These are phyloP conservation scores for Spizaetus ornatus DNA, from an alignment of 2,113 vertebrate genomes.

Conservation along the genomic window DNA sequence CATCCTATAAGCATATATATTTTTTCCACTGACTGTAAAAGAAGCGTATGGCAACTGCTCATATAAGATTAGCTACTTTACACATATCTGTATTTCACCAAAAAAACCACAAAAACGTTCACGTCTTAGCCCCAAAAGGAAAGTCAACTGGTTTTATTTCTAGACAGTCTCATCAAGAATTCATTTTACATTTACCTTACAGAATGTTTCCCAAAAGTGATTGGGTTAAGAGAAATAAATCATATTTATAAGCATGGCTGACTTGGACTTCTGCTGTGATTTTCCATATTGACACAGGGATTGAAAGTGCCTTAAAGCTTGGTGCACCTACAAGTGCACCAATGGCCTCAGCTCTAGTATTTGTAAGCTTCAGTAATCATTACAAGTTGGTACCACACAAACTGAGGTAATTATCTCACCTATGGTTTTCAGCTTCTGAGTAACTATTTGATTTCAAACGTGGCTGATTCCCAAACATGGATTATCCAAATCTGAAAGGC, in stretches of 20 bases:
- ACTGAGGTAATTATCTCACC: not conserved
- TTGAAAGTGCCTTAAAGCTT: not conserved
- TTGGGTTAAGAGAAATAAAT: not conserved
- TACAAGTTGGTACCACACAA: not conserved
- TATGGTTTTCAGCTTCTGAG: not conserved
- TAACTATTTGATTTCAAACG: not conserved
- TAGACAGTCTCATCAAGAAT: not conserved
- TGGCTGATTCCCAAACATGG: not conserved
- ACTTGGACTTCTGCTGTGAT: not conserved
- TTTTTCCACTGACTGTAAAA: not conserved
- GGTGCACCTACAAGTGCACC: not conserved
- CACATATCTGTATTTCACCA: not conserved
- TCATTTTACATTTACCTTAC: not conserved
- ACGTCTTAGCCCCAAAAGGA: not conserved
- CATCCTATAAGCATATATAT: not conserved
- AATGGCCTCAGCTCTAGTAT: not conserved
- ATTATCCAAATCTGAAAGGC: not conserved
- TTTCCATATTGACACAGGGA: not conserved
- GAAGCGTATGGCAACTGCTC: not conserved
- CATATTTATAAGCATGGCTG: not conserved
- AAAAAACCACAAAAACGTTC: rapidly evolving
- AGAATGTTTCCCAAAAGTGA: not conserved
- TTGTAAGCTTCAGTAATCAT: not conserved
- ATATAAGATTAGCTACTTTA: not conserved
- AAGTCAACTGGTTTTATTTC: not conserved